These are phyloP conservation scores for Lasioglossum marginatum DNA, from an alignment of 2,888 invertebrate species.

Conservation along the genomic window DNA sequence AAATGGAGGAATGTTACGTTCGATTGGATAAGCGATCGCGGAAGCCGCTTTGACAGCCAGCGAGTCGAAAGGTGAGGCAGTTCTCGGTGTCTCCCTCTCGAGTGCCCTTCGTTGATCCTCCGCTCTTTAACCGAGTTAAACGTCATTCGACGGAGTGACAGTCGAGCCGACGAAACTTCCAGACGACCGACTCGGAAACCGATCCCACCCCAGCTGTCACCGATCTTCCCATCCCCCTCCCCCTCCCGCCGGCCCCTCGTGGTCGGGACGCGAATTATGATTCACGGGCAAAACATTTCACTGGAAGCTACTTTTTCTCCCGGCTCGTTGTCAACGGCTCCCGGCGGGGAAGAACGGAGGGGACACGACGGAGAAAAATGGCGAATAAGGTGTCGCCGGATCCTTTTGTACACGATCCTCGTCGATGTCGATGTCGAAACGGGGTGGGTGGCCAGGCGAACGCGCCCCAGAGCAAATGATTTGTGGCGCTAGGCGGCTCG, in stretches of 20 bases:
- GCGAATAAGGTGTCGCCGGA: conserved; percentile 43
- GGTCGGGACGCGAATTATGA: conserved; percentile 65
- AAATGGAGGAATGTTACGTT: conserved; percentile 31
- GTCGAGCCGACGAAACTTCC: conserved; percentile 24
- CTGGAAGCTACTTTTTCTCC: conserved; percentile 67
- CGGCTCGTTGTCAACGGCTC: conserved; percentile 45
- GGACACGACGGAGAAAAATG: conserved; percentile 24
- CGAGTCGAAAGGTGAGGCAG: conserved; percentile 13
- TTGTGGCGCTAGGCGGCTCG: conserved; percentile 55
- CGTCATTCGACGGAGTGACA: conserved; percentile 57
- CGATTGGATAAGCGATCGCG: conserved; percentile 5
- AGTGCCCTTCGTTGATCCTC: conserved; percentile 19
- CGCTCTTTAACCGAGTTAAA: conserved; percentile 60
- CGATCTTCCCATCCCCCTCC: not conserved
- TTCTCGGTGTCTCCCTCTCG: not conserved
- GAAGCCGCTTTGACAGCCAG: conserved; percentile 27
- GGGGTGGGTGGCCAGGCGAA: not conserved
- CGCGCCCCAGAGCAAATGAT: conserved; percentile 63
- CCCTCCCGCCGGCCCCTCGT: conserved; percentile 14
- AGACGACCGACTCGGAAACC: conserved; percentile 51
- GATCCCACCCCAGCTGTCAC: conserved; percentile 61
- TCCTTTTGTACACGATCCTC: conserved; percentile 54
- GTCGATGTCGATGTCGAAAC: conserved; percentile 48
- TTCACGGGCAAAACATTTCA: conserved; percentile 72
- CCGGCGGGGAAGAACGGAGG: not conserved